A percentile compares a stretch with the other conserved stretches of the same genome.
Evolutionary conservation across 2,113 vertebrate species (phyloP).

Genomic region (Lepisosteus oculatus): DNA sequence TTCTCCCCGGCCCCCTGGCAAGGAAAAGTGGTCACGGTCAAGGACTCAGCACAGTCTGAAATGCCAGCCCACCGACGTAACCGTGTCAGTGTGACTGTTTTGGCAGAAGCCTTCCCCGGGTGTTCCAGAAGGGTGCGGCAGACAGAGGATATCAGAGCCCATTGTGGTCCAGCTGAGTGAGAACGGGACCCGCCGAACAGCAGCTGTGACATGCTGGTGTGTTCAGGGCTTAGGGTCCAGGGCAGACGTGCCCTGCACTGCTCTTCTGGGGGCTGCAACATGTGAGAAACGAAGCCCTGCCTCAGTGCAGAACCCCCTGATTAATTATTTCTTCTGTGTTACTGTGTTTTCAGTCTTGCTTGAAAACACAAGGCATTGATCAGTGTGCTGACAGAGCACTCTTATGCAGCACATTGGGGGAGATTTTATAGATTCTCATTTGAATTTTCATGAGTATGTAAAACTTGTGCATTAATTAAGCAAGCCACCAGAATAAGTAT

Average conservation of each 20-base stretch:
- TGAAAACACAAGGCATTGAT: neutral
- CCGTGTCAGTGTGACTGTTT: too few species aligned
- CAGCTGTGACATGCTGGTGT: too few species aligned
- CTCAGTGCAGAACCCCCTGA: neutral
- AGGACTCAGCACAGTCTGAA: neutral
- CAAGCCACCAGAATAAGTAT: too few species aligned
- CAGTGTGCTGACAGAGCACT: neutral
- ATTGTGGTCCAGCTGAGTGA: too few species aligned
- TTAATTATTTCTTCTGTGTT: neutral
- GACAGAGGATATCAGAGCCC: too few species aligned
- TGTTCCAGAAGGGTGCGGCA: too few species aligned
- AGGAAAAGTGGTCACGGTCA: neutral
- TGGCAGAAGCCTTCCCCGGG: too few species aligned
- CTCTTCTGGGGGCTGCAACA: neutral
- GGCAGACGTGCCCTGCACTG: neutral
- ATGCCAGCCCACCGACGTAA: too few species aligned
- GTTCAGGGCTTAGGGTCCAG: neutral
- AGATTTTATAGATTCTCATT: neutral
- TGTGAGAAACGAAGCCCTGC: neutral
- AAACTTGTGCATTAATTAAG: too few species aligned
- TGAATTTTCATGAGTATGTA: neutral
- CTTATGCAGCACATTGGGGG: too few species aligned
- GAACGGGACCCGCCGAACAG: too few species aligned
- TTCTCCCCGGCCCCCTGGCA: constrained; percentile 84
- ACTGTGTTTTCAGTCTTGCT: neutral